Conservation (phyloP, 2,888 invertebrate genomes). For the Bellardia pandia region DNA sequence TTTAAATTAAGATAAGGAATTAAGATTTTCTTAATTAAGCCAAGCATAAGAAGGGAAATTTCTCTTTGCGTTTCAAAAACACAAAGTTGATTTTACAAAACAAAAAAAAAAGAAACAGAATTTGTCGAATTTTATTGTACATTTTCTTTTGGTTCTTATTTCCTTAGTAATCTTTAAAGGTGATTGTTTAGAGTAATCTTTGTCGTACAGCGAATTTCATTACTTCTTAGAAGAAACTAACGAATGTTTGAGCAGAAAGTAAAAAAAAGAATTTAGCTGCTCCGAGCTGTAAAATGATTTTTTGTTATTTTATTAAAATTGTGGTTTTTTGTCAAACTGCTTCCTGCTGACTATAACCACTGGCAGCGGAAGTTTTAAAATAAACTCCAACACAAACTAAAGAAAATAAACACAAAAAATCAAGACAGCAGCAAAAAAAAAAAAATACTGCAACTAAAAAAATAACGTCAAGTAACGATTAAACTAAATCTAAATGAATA, state of each 20-base stretch:
- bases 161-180: conserved; percentile 40
- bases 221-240: background rate
- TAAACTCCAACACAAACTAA: conserved; percentile 45
- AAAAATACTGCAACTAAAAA: background rate
- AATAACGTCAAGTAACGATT: conserved; percentile 29
- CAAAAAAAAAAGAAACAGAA: background rate
- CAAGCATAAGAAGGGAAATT: background rate
- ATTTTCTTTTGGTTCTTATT: background rate
- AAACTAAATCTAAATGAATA: conserved; percentile 45
- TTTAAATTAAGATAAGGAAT: conserved; percentile 22
- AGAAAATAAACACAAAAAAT: conserved; percentile 7
- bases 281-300: background rate
- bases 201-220: conserved; percentile 29
- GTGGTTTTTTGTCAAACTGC: conserved; percentile 56
- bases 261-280: background rate
- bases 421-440: background rate
- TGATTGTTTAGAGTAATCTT: conserved; percentile 49
- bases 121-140: conserved; percentile 11
- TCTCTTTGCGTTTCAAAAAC: background rate
- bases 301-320: conserved; percentile 38
- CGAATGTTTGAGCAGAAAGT: background rate
- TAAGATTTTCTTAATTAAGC: conserved; percentile 19
- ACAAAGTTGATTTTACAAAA: background rate
- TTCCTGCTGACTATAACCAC: conserved; percentile 56
- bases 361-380: conserved; percentile 57